Conservation (phyloP, 2,113 vertebrate genomes). For the Anhinga rufa region DNA sequence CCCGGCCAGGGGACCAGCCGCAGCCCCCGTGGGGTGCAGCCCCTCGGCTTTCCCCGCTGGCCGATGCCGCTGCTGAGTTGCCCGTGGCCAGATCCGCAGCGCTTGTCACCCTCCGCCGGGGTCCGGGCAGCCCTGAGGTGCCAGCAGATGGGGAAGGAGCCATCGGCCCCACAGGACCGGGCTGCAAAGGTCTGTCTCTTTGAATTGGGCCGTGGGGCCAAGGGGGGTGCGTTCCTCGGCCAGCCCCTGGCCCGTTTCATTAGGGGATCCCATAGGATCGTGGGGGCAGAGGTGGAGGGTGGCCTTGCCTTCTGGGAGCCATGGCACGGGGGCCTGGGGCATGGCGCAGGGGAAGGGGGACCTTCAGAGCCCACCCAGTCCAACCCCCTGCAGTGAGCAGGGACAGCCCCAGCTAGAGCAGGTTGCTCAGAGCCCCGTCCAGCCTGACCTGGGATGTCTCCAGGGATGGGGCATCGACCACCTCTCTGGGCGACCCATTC, state of each 20-base stretch:
- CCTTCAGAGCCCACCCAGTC: too few relatives aligned
- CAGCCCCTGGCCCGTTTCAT: neutral
- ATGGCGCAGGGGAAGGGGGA: neutral
- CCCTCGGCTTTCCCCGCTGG: fast-evolving
- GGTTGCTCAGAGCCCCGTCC: too few relatives aligned
- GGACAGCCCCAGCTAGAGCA: too few relatives aligned
- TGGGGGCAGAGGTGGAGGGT: neutral
- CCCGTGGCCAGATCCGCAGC: fast-evolving
- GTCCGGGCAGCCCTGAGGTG: fast-evolving
- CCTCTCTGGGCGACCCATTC: too few relatives aligned
- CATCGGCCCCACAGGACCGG: fast-evolving
- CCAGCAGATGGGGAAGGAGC: neutral
- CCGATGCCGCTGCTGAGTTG: neutral
- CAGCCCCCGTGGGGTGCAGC: fast-evolving
- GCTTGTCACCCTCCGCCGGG: neutral
- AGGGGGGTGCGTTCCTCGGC: fast-evolving
- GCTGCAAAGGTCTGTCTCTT: neutral
- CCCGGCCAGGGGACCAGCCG: neutral
- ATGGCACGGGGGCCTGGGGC: fast-evolving
- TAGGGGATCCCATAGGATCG: neutral
- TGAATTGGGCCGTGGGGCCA: fast-evolving
- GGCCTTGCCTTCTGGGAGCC: too few relatives aligned
- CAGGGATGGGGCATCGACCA: too few relatives aligned
- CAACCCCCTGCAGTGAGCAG: too few relatives aligned
- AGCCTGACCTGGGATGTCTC: too few relatives aligned